Base-by-base conservation (phyloP, 2,797 vertebrate genomes). In the Bryconaethiops microstoma region DNA sequence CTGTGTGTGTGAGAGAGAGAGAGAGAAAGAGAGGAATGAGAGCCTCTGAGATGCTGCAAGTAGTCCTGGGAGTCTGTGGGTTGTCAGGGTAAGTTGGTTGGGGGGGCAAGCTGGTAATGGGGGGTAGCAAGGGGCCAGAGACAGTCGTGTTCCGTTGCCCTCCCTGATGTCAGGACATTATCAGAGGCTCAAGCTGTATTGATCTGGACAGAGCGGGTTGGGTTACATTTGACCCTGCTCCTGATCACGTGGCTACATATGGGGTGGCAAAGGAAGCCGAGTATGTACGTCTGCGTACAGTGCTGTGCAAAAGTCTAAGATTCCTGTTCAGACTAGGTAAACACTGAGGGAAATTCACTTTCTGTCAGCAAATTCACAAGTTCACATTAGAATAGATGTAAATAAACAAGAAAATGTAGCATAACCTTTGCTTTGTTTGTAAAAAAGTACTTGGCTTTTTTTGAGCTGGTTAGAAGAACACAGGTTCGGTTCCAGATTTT, bases 91-190 rank as follows among this genome's bases (percentile, higher is more conserved):
- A 60, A 67, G 63, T 19, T 8, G 62, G 17, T 45, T 52, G 54
- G 57, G 74, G 74, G 65, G 50, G 25, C 40, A 54, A 10, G 9
- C 2, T 8, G 48, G 9, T 12, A 13, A 10, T 52, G 23, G 67
- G 5, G 71, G 73, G 71, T 60, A 76, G 50, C 64, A 86, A 81
- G 82, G 82, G 84, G 76, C 86, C 69, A 88, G 87, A 91, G 92
- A 89, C 90, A 89, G 91, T 90, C 92, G 90, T 94, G 94, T 93
- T 91, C 93, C 92, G 92, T 94, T 92, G 88, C 92, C 93, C 94
- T 95, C 93, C 90, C 95, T 95, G 93, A 96, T 97, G 96, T 96
- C 93, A 95, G 93, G 94, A 96, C 95, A 95, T 97, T 95, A 96
- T 96, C 95, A 94, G 94, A 94, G 92, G 95, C 94, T 95, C 91